Percentiles rank a stretch among this genome's conserved stretches.
Evolutionary conservation across 2,888 invertebrate species (phyloP).

Genomic region (Rhagonycha lutea): DNA sequence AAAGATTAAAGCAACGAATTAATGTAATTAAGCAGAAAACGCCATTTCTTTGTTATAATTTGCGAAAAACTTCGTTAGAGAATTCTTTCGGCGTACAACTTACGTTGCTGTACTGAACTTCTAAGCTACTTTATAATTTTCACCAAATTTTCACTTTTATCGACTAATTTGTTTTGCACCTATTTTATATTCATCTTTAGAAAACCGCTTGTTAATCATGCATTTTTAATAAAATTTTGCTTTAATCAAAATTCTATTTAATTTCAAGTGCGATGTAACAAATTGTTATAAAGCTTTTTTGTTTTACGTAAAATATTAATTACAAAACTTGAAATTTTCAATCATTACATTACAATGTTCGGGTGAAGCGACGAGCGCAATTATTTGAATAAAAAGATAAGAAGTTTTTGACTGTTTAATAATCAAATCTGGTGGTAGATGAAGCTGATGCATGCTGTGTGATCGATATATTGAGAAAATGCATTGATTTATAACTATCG

Average conservation of each 20-base stretch:
- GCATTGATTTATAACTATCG: neutral
- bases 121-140: slow-evolving; percentile 8
- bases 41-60: slow-evolving; percentile 9
- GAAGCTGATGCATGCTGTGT: neutral
- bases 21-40: neutral
- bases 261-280: neutral
- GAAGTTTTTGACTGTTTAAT: neutral
- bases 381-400: too few relatives aligned
- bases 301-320: neutral
- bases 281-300: neutral
- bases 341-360: too few relatives aligned
- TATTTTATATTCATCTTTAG: neutral
- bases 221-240: neutral
- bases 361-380: too few relatives aligned
- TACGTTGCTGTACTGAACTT: slow-evolving; percentile 4
- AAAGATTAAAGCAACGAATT: neutral
- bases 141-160: neutral
- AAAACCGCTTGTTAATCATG: neutral
- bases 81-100: slow-evolving; percentile 9
- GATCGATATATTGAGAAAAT: neutral
- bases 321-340: neutral
- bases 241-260: neutral
- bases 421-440: neutral
- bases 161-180: neutral
- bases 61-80: slow-evolving; percentile 4